Conservation (phyloP, 2,888 invertebrate species). For the Rhogogaster chlorosoma region DNA sequence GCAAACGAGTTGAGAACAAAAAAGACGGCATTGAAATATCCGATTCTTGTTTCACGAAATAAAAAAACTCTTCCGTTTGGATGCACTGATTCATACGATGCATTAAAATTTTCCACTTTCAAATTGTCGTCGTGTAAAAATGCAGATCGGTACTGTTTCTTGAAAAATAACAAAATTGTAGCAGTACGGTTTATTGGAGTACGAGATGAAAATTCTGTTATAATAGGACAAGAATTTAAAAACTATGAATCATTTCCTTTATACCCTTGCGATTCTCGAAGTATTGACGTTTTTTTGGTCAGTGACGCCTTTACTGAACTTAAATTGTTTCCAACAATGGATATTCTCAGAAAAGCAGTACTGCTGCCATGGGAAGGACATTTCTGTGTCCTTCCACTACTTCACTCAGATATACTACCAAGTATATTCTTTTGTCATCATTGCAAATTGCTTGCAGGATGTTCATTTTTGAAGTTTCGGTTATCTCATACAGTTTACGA, state of each 20-base stretch:
- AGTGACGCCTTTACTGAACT: neutral
- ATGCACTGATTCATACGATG: neutral
- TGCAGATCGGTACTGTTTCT: neutral
- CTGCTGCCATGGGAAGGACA: neutral
- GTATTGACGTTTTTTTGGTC: neutral
- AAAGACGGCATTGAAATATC: neutral
- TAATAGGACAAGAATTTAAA: neutral
- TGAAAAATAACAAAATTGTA: neutral
- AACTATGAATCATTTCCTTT: neutral
- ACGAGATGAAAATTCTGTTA: neutral
- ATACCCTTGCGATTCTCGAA: neutral
- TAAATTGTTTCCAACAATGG: neutral
- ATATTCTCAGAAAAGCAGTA: neutral
- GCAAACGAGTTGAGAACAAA: neutral
- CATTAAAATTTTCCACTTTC: neutral
- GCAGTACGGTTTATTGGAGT: neutral
- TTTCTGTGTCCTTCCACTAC: neutral
- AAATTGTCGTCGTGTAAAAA: neutral
- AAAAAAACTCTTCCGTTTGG: neutral
- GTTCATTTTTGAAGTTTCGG: neutral
- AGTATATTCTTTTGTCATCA: neutral
- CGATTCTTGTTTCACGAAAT: neutral
- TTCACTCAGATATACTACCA: neutral
- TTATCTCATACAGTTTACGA: neutral
- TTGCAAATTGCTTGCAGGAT: neutral